Evolutionary conservation across 2,888 invertebrate genomes (phyloP).

Genomic region (Prenolepis imparis): DNA sequence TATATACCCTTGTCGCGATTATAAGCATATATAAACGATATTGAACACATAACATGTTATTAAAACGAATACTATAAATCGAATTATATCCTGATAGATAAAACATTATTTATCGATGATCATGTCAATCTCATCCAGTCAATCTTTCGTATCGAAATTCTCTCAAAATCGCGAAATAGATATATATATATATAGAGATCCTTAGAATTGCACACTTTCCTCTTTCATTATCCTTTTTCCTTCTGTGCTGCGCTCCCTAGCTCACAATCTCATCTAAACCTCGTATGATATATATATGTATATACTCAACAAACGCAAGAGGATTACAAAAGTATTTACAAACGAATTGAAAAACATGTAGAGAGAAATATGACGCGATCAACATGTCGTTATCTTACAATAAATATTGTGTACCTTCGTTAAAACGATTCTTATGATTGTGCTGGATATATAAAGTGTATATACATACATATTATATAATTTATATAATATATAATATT

Average conservation of each 20-base stretch:
- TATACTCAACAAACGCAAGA: slow-evolving; percentile 65
- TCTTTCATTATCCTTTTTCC: slow-evolving; percentile 60
- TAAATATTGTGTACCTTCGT: slow-evolving; percentile 63
- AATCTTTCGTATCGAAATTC: slow-evolving; percentile 11
- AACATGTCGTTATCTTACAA: slow-evolving; percentile 61
- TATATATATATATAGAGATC: slow-evolving; percentile 14
- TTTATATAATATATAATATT: slow-evolving; percentile 37
- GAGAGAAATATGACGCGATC: slow-evolving; percentile 63
- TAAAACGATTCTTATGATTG: slow-evolving; percentile 72
- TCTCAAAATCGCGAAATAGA: slow-evolving; percentile 32
- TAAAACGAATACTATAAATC: slow-evolving; percentile 9
- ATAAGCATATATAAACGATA: background rate
- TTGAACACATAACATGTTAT: slow-evolving; percentile 26
- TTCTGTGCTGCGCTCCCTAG: slow-evolving; percentile 72
- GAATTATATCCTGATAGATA: slow-evolving; percentile 11
- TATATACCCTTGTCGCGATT: slow-evolving; percentile 8
- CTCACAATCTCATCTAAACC: slow-evolving; percentile 53
- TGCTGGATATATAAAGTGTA: slow-evolving; percentile 65
- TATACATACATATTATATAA: slow-evolving; percentile 57
- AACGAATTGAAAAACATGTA: slow-evolving; percentile 59
- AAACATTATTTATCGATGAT: background rate
- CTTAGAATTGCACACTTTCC: slow-evolving; percentile 37
- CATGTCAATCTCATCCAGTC: background rate
- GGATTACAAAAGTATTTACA: slow-evolving; percentile 69
- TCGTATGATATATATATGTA: slow-evolving; percentile 29